Conservation (phyloP, 2,797 vertebrate species). For the Rhinophrynus dorsalis region DNA sequence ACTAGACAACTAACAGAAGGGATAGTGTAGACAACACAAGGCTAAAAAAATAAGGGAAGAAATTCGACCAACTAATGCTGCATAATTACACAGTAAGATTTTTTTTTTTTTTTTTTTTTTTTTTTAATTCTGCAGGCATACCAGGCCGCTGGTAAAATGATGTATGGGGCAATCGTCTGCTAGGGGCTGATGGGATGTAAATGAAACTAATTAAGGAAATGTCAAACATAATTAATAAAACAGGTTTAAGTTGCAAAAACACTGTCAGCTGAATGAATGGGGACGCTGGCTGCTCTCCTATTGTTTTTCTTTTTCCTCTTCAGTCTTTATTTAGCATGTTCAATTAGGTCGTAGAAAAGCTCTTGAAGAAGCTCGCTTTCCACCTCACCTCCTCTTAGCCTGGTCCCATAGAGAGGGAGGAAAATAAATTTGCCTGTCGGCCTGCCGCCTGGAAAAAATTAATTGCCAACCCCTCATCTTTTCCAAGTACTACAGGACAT, state of each 20-base stretch:
- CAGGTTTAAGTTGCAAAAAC: conserved; percentile 81
- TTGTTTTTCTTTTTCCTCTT: conserved; percentile 63
- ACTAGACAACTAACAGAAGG: too few species aligned
- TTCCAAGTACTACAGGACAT: conserved; percentile 93
- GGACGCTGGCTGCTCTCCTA: conserved; percentile 67
- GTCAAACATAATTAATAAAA: conserved; percentile 87
- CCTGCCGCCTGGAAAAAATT: conserved; percentile 87
- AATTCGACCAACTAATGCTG: conserved; percentile 48
- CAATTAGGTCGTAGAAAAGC: conserved; percentile 81
- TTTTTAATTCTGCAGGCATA: conserved; percentile 72
- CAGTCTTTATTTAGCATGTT: conserved; percentile 68
- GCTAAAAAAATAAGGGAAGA: conserved; percentile 34
- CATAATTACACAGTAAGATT: conserved; percentile 48
- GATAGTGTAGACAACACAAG: not conserved
- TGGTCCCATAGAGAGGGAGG: conserved; percentile 76
- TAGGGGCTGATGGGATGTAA: conserved; percentile 85
- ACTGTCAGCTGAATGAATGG: conserved; percentile 79
- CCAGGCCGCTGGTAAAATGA: conserved; percentile 73
- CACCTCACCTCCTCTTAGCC: conserved; percentile 62
- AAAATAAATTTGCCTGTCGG: conserved; percentile 93
- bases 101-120: conserved; percentile 54
- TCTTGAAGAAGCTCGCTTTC: conserved; percentile 58
- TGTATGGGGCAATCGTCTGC: conserved; percentile 86
- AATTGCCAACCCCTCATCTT: conserved; percentile 93
- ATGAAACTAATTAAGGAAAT: conserved; percentile 86